Evolutionary conservation across 2,797 vertebrate species (phyloP).

Genomic region (Hephaestus fuliginosus): DNA sequence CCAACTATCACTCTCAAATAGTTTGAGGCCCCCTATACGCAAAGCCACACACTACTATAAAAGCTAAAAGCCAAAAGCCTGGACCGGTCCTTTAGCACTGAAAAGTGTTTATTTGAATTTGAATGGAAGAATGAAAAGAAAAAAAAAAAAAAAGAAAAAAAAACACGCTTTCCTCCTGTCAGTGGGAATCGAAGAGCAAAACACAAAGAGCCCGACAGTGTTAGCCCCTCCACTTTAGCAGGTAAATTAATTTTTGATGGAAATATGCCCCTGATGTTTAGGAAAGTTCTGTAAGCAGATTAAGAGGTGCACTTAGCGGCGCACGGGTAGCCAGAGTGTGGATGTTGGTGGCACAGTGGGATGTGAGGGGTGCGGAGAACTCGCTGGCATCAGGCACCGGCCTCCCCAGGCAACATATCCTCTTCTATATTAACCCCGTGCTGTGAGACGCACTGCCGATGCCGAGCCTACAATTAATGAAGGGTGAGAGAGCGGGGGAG

Average conservation of each 20-base stretch:
- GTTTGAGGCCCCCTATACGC: neutral
- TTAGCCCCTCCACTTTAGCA: slow-evolving; percentile 37
- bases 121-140: slow-evolving; percentile 30
- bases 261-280: slow-evolving; percentile 60
- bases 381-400: slow-evolving; percentile 56
- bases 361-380: slow-evolving; percentile 55
- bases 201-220: slow-evolving; percentile 10
- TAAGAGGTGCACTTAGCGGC: slow-evolving; percentile 67
- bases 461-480: slow-evolving; percentile 72
- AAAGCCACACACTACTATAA: slow-evolving; percentile 1
- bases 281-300: slow-evolving; percentile 74
- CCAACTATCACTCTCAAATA: slow-evolving; percentile 4
- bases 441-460: slow-evolving; percentile 64
- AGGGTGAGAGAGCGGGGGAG: slow-evolving; percentile 22
- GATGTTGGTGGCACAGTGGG: slow-evolving; percentile 62
- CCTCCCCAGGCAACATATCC: slow-evolving; percentile 60
- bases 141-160: no score
- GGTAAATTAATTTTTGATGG: slow-evolving; percentile 63
- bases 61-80: slow-evolving; percentile 28
- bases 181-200: slow-evolving; percentile 37
- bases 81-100: slow-evolving; percentile 2
- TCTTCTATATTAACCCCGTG: slow-evolving; percentile 76
- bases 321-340: slow-evolving; percentile 48
- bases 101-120: slow-evolving; percentile 22
- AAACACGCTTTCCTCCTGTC: slow-evolving; percentile 39